phyloP scores from a whole-genome alignment of 2,113 vertebrate genomes.

The Rhynchopsitta pachyrhyncha region DNA sequence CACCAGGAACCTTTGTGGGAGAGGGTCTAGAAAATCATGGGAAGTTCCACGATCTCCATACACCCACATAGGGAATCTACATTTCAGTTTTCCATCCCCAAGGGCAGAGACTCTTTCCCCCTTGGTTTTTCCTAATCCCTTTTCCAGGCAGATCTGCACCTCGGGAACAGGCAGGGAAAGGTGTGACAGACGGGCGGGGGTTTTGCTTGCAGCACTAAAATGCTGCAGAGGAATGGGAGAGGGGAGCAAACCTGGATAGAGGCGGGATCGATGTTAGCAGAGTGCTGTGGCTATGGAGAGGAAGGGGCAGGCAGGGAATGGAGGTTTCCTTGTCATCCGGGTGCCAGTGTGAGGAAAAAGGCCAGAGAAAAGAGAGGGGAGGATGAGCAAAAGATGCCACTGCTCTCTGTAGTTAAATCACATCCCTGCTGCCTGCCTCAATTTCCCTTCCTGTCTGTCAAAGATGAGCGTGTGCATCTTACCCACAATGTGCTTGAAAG shows the following conservation, averaged over 20 bases:
- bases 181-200: background rate
- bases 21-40: background rate
- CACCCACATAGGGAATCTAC: background rate
- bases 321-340: background rate
- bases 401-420: background rate
- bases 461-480: rapidly evolving
- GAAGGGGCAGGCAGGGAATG: background rate
- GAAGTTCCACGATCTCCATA: background rate
- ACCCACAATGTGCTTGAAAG: background rate
- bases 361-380: background rate
- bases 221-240: background rate
- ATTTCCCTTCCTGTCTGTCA: background rate
- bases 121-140: background rate
- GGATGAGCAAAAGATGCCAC: background rate
- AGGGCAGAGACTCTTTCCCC: background rate
- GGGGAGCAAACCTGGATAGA: background rate
- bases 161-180: background rate
- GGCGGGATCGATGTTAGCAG: background rate
- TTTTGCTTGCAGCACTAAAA: background rate
- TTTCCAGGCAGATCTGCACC: background rate
- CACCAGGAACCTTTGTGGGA: background rate
- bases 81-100: background rate
- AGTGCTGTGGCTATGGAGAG: background rate
- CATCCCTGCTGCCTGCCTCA: background rate
- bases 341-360: background rate